phyloP scores from a whole-genome alignment of 2,888 invertebrate species.

The Noctua pronuba region DNA sequence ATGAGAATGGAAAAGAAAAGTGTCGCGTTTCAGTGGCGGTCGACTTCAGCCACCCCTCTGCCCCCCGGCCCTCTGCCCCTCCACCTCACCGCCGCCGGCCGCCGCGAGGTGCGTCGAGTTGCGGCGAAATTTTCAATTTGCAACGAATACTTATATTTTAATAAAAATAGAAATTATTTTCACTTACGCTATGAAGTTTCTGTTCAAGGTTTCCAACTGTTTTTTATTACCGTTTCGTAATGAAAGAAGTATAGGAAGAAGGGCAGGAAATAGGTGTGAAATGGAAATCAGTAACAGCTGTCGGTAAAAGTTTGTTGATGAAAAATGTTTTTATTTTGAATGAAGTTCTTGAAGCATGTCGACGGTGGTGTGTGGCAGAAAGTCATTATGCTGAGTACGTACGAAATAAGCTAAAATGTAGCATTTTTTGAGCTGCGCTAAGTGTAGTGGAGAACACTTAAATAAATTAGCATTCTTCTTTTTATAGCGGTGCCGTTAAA shows the following conservation, averaged over 20 bases:
- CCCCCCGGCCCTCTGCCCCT: neutral
- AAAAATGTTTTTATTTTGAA: constrained; percentile 18
- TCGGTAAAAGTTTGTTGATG: neutral
- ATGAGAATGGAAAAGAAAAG: constrained; percentile 65
- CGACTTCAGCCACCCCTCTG: constrained; percentile 10
- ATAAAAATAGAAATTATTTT: constrained; percentile 45
- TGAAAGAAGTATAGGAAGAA: neutral
- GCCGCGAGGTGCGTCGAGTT: constrained; percentile 11
- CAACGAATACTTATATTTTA: constrained; percentile 39
- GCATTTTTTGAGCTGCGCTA: constrained; percentile 49
- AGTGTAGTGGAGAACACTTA: constrained; percentile 54
- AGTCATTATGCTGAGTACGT: constrained; percentile 44
- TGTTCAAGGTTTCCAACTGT: constrained; percentile 13
- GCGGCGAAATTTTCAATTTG: constrained; percentile 40
- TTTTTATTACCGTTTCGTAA: constrained; percentile 16
- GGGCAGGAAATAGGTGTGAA: constrained; percentile 1
- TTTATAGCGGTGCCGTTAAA: constrained; percentile 52
- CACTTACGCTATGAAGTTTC: constrained; percentile 22
- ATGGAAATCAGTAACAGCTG: neutral
- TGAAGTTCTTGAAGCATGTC: neutral
- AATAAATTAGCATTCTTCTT: constrained; percentile 62
- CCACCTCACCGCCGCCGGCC: neutral
- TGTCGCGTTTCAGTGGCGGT: constrained; percentile 64
- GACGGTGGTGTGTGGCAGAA: neutral
- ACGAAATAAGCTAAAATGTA: constrained; percentile 43